These are phyloP conservation scores for Sus scrofa DNA, from an alignment of 2,113 vertebrate genomes.

Conservation along the genomic window T2T-Sscrofa CM000813.6:120666001-120666500, in stretches of 20 bases:
- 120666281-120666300: neutral
- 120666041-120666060: neutral
- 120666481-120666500: neutral
- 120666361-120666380: neutral
- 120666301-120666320: too few relatives aligned
- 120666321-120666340: neutral
- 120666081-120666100: neutral
- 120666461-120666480: slow-evolving; percentile 9
- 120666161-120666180: neutral
- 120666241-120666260: neutral
- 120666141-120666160: neutral
- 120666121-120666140: neutral
- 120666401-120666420: neutral
- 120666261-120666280: neutral
- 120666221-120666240: neutral
- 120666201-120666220: neutral
- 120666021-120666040: neutral
- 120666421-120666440: neutral
- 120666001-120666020: too few relatives aligned
- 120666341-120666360: neutral
- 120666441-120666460: slow-evolving; percentile 49
- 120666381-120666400: slow-evolving; percentile 26
- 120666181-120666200: neutral
- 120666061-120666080: neutral
- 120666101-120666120: neutral